Evolutionary conservation across 2,797 vertebrate species (phyloP).

Genomic region (Allobates femoralis): DNA sequence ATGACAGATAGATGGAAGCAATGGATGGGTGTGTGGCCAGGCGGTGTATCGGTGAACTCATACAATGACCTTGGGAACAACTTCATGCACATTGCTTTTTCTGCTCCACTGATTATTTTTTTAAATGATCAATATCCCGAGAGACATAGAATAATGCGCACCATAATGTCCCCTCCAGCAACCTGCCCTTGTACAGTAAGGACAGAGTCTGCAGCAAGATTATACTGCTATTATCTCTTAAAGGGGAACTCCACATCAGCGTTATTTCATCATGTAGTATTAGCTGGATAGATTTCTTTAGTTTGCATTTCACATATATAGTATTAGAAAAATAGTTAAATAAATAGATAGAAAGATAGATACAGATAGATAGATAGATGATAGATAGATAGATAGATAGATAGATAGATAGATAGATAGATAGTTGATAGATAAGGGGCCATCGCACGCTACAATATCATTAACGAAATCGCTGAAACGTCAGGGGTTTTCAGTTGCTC

Average conservation of each 20-base stretch:
- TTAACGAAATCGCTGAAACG: too few relatives aligned
- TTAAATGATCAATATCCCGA: background rate
- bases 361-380: background rate
- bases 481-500: too few relatives aligned
- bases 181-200: background rate
- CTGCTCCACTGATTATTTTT: conserved; percentile 26
- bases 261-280: too few relatives aligned
- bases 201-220: background rate
- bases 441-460: too few relatives aligned
- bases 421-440: too few relatives aligned
- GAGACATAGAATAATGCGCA: background rate
- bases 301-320: background rate
- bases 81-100: conserved; percentile 35
- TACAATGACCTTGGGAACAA: conserved; percentile 18
- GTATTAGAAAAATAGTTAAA: background rate
- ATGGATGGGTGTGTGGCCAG: background rate
- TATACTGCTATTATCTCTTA: background rate
- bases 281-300: background rate
- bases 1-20: conserved; percentile 6
- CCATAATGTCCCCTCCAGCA: background rate
- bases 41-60: conserved; percentile 10
- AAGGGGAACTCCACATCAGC: background rate
- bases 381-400: background rate
- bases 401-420: background rate
- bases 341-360: background rate